Base-by-base conservation (phyloP, 2,113 vertebrate genomes). In the Dipodomys ordii region DNA sequence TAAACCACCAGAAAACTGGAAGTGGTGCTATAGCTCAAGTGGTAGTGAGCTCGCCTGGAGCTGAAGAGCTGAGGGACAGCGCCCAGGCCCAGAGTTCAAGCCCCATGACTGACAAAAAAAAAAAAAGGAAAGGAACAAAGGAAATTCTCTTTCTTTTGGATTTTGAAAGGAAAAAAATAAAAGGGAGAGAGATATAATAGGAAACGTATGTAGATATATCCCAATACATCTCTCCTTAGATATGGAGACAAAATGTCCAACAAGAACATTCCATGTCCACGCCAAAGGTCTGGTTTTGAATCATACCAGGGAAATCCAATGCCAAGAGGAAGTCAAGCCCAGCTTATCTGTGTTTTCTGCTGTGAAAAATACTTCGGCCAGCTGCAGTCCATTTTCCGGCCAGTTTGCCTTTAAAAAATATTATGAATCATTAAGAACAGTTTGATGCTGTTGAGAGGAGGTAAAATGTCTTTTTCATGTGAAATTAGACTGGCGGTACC, bases 311-410 rank as follows among this genome's bases (percentile, higher is more conserved):
- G 98, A 98, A 95, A 98, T 98, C 98, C 98, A 99, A 20, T 97
- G 97, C 98, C 98, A 99, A 60, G 98, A 98, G 49, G 98, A 95
- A 0, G 98, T 97, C 87, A 99, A 87, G 87, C 98, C 98, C 78
- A 94, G 74, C 69, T 97, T 97, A 72, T 94, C 92, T 74, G 96
- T 93, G 69, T 97, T 97, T 94, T 96, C 96, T 73, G 98, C 97
- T n/a, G 95, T 98, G 72, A 99, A 99, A 97, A 98, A 98, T 16
- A 99, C 91, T 86, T 99, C 98, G 71, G 99, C 99, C 97, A 99
- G 92, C 35, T 99, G 97, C 91, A 99, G 98, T 81, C 99, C 99
- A 49, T 99, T 99, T 95, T 99, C 99, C 80, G 99, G 99, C 99
- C 99, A 99, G 87, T 98, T 98, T 94, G 96, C 97, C 99, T 99